Percentiles rank a stretch among this genome's conserved stretches.
phyloP scores from a whole-genome alignment of 2,888 invertebrate genomes.

The Agrilus biguttatus region DNA sequence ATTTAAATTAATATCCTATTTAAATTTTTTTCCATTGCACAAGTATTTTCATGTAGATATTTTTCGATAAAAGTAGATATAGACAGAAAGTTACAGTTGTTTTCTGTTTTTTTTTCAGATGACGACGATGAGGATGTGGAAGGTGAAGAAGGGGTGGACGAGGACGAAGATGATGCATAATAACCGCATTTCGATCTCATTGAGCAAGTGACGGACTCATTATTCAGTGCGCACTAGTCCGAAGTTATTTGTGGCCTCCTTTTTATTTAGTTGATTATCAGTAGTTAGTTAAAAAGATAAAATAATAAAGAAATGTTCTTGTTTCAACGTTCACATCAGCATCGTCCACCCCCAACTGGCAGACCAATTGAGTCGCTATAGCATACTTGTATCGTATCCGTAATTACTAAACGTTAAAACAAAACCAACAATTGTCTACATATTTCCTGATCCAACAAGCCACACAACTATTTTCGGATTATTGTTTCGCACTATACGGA shows the following conservation, averaged over 20 bases:
- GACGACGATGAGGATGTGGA: constrained; percentile 32
- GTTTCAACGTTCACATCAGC: not conserved
- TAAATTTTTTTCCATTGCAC: too few species aligned
- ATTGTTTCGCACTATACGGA: constrained; percentile 7
- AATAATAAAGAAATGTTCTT: not conserved
- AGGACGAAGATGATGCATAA: constrained; percentile 34
- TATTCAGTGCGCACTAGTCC: constrained; percentile 22
- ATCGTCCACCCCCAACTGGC: not conserved
- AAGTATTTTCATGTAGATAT: too few species aligned
- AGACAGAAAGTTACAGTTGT: not conserved
- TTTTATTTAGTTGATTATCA: constrained; percentile 9
- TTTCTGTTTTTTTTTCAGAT: constrained; percentile 18
- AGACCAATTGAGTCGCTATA: not conserved
- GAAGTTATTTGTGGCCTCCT: constrained; percentile 25
- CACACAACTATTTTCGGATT: constrained; percentile 11
- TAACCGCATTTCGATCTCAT: constrained; percentile 20
- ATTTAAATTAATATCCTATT: too few species aligned
- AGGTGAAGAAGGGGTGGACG: constrained; percentile 29
- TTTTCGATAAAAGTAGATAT: too few species aligned
- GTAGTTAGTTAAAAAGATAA: not conserved
- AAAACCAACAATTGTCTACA: not conserved
- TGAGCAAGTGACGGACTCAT: constrained; percentile 11
- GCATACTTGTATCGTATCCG: not conserved
- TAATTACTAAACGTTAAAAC: constrained; percentile 1
- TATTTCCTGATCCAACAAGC: constrained; percentile 3